Conservation (phyloP, 2,797 vertebrate species). For the Xenops minutus region DNA sequence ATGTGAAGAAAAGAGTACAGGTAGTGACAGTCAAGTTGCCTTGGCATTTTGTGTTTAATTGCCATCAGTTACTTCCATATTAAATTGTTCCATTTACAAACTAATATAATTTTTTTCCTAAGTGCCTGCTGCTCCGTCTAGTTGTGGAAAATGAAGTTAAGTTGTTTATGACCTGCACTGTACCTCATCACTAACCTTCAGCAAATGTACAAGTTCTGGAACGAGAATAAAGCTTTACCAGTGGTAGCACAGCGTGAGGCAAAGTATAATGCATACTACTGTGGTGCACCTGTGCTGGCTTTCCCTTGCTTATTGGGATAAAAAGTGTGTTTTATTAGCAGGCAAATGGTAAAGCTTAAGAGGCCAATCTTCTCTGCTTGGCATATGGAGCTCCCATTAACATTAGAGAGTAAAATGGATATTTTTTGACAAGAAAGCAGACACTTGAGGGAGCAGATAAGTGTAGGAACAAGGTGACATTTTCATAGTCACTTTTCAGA, state of each 20-base stretch:
- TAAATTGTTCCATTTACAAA: conserved; percentile 37
- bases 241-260: background rate
- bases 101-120: background rate
- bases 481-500: background rate
- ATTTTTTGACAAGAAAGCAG: background rate
- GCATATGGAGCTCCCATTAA: background rate
- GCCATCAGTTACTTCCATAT: background rate
- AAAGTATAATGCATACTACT: background rate
- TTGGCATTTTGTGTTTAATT: conserved; percentile 14
- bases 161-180: conserved; percentile 20
- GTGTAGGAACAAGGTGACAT: background rate
- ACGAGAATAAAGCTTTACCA: background rate
- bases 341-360: background rate
- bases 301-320: background rate
- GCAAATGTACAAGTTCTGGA: conserved; percentile 15
- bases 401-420: background rate
- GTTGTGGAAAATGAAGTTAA: conserved; percentile 15
- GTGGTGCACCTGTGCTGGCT: conserved; percentile 5
- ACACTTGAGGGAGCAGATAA: background rate
- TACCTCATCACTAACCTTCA: conserved; percentile 30
- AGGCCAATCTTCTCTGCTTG: background rate
- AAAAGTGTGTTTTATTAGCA: background rate
- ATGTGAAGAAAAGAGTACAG: background rate
- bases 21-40: background rate
- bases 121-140: background rate